A percentile compares a stretch with the other conserved stretches of the same genome.
These are phyloP conservation scores for Microctenopoma steveboyesi DNA, from an alignment of 2,797 vertebrate species.

Conservation along the genomic window DNA sequence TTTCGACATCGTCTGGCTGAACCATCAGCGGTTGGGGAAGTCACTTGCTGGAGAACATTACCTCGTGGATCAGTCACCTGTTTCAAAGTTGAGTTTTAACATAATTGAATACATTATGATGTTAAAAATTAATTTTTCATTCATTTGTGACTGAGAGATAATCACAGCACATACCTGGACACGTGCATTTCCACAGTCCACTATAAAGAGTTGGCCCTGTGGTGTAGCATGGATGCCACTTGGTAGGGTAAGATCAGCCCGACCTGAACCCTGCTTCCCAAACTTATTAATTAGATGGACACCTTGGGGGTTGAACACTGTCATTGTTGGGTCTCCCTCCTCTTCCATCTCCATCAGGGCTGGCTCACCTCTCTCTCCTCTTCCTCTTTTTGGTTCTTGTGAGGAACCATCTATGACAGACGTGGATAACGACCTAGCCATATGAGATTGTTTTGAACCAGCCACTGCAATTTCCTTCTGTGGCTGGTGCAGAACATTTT, in stretches of 20 bases:
- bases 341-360: slow-evolving; percentile 71
- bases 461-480: slow-evolving; percentile 30
- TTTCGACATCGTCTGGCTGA: slow-evolving; percentile 76
- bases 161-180: slow-evolving; percentile 76
- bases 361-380: slow-evolving; percentile 58
- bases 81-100: slow-evolving; percentile 36
- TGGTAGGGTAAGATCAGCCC: slow-evolving; percentile 84
- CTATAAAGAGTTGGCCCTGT: slow-evolving; percentile 84
- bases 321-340: slow-evolving; percentile 49
- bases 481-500: slow-evolving; percentile 32
- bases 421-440: slow-evolving; percentile 79
- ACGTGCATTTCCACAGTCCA: slow-evolving; percentile 86
- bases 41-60: slow-evolving; percentile 84
- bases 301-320: slow-evolving; percentile 37
- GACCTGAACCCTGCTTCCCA: slow-evolving; percentile 86
- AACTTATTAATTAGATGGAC: slow-evolving; percentile 78
- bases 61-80: slow-evolving; percentile 81
- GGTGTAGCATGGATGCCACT: slow-evolving; percentile 82
- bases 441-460: slow-evolving; percentile 43
- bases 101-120: neutral
- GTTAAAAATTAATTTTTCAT: no score
- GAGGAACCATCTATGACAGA: slow-evolving; percentile 76
- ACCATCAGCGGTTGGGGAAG: slow-evolving; percentile 62
- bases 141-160: no score
- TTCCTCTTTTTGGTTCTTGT: slow-evolving; percentile 56